Percentiles rank a stretch among this genome's conserved stretches.
Evolutionary conservation across 2,797 vertebrate genomes (phyloP).

Genomic region (Sus cebifrons): DNA sequence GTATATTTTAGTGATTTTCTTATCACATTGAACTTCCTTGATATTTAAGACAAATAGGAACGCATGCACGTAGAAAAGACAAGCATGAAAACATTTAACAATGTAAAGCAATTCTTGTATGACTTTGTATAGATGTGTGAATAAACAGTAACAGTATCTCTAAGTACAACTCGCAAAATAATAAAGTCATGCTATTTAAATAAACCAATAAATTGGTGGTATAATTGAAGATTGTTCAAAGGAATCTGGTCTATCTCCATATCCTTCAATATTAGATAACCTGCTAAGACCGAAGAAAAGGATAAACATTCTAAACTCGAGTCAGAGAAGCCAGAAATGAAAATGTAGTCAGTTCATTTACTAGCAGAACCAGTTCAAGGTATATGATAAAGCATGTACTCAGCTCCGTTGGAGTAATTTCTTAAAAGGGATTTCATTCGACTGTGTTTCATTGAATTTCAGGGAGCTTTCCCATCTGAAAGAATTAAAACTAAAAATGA

Average conservation of each 20-base stretch:
- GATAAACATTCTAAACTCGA: not conserved
- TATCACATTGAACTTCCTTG: not conserved
- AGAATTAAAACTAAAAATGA: constrained; percentile 46
- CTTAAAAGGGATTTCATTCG: not conserved
- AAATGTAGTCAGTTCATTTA: not conserved
- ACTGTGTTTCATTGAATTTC: constrained; percentile 16
- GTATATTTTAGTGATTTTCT: constrained; percentile 28
- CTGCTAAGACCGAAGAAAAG: not conserved
- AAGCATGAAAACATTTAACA: not conserved
- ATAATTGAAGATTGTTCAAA: constrained; percentile 24
- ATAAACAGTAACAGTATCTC: constrained; percentile 18
- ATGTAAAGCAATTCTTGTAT: not conserved
- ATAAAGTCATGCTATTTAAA: constrained; percentile 55
- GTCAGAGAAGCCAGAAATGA: not conserved
- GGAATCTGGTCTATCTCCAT: not conserved
- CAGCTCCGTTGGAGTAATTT: not conserved
- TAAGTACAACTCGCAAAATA: constrained; percentile 65
- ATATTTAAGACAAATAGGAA: constrained; percentile 14
- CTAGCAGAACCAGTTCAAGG: not conserved
- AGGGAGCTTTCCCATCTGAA: not conserved
- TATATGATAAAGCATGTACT: not conserved
- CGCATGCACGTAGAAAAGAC: constrained; percentile 25
- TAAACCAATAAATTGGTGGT: constrained; percentile 50
- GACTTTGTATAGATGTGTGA: constrained; percentile 38
- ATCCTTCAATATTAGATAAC: constrained; percentile 10